Base-by-base conservation (phyloP, 2,888 invertebrate species). In the Pyrrhosoma nymphula region DNA sequence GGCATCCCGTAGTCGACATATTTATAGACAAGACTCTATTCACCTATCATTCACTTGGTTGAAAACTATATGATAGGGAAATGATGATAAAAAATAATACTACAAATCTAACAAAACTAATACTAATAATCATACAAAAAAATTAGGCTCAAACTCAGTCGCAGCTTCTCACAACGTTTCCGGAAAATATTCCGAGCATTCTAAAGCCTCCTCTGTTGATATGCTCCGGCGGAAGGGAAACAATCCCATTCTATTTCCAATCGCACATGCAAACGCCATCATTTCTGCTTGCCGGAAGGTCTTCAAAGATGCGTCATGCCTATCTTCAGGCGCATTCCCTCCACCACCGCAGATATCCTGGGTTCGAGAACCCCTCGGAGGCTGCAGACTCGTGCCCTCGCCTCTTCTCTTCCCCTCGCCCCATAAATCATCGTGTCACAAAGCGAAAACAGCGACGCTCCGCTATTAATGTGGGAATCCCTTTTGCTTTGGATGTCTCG, bases 401-500 rank as follows among this genome's bases (percentile, higher is more conserved):
- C 23, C 55, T 63, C 47, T 30, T 35, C 60, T 12, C 10, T 39
- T 16, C 75, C 93, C 69, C 69, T 47, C 63, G 6, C 35, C 47
- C 69, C 93, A 93, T 93, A 93, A 93, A 93, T 93, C 93, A 47
- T 69, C 93, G 69, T n/a, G 93, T 93, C 93, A 75, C 75, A 47
- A 23, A 93, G 93, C 47, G 93, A 30, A 93, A 39, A 39, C 63
- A 56, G 91, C 39, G 39, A 39, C 63, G 63, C 90, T 91, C 63
- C n/a, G 91, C 93, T 47, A 93, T 93, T 93, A 93, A 93, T 93
- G 93, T 93, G 93, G 93, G 93, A 93, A 93, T 93, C 63, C 60
- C 63, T 63, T 55, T n/a, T 39, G 63, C 35, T 55, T n/a, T 39
- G 63, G 26, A 69, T 47, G 93, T 23, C 47, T 63, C 69, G 69